Percentiles rank a stretch among this genome's conserved stretches.
Conservation (phyloP, 1,140 invertebrate species). For the Batillaria attramentaria region DNA sequence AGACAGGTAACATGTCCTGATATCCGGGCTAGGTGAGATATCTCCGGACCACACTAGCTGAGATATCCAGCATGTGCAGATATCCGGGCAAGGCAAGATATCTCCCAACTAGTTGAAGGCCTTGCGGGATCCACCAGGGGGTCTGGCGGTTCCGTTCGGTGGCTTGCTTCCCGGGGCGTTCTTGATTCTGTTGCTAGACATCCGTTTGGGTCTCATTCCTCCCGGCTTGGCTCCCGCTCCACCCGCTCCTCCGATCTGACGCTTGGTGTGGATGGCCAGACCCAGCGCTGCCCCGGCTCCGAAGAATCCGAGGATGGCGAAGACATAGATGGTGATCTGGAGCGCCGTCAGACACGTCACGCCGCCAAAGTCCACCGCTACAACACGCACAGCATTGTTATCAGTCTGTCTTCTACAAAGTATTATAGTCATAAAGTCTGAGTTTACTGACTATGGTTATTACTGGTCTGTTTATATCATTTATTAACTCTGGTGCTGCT, state of each 20-base stretch:
- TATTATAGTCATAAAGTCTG: no score
- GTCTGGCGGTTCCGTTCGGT: no score
- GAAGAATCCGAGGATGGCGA: slow-evolving; percentile 27
- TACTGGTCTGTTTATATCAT: background rate
- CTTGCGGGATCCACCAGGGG: slow-evolving; percentile 14
- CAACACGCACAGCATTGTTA: no score
- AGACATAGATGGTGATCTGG: slow-evolving; percentile 17
- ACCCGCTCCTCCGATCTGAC: background rate
- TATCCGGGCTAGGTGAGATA: no score
- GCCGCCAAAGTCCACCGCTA: background rate
- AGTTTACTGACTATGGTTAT: background rate
- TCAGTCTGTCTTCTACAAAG: no score
- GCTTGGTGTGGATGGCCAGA: slow-evolving; percentile 11
- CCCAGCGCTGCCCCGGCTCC: background rate
- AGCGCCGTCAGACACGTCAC: slow-evolving; percentile 12
- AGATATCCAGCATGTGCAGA: background rate
- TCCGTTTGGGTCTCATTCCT: background rate
- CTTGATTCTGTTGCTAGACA: background rate
- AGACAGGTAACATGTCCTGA: no score
- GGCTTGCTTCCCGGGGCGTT: background rate
- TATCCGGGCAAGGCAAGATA: background rate
- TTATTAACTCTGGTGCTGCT: background rate
- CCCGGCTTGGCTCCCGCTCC: background rate
- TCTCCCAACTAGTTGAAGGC: slow-evolving; percentile 10
- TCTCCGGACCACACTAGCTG: background rate